Evolutionary conservation across 92 coral and sea anemone genomes (phyloP).

Genomic region (Muricea muricata): DNA sequence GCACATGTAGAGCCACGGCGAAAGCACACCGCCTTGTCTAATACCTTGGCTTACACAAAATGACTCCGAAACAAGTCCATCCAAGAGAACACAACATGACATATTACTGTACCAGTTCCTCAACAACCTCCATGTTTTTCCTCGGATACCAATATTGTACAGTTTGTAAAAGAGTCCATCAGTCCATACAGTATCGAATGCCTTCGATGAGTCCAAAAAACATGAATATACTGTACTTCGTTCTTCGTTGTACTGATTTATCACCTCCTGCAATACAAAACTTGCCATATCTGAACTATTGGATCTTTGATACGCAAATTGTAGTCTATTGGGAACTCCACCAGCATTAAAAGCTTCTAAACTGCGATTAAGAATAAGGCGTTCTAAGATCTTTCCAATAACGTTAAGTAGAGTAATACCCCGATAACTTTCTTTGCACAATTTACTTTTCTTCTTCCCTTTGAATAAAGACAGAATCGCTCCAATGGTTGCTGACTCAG

Average conservation of each 20-base stretch:
- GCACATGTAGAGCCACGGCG: background rate
- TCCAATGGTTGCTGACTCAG: background rate
- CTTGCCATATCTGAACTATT: background rate
- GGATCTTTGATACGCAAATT: background rate
- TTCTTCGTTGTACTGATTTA: background rate
- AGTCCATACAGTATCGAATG: background rate
- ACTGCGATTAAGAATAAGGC: background rate
- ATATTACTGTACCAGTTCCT: background rate
- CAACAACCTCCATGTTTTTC: background rate
- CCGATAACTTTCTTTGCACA: background rate
- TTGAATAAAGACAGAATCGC: background rate
- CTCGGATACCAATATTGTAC: background rate
- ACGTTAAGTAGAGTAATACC: background rate
- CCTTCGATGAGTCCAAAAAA: conserved; percentile 5
- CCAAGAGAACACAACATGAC: background rate
- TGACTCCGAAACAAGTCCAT: background rate
- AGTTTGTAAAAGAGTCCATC: background rate
- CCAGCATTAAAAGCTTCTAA: background rate
- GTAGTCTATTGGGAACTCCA: background rate
- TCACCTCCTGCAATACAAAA: background rate
- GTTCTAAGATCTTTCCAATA: background rate
- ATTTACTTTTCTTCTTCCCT: background rate
- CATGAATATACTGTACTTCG: conserved; percentile 8
- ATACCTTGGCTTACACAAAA: background rate
- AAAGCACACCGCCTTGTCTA: background rate